Base-by-base conservation (phyloP, 2,797 vertebrate genomes). In the Amniataba percoides region DNA sequence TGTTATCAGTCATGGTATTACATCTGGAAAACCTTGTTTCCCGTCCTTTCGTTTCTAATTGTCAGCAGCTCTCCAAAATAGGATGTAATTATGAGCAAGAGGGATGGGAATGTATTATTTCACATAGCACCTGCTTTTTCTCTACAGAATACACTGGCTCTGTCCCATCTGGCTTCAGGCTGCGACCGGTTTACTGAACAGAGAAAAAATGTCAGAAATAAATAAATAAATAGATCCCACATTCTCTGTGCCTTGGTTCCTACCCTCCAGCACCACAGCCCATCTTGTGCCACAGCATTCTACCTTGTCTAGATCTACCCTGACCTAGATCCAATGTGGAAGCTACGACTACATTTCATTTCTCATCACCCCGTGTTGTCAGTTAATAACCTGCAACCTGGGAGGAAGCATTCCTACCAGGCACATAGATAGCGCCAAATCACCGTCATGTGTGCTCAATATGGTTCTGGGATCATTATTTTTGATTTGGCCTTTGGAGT, bases 311-410 rank as follows among this genome's bases (percentile, higher is more conserved):
- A 66, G 53, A 58, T 82, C 74, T 64, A 55, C 31, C 71, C 79
- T 89, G 88, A 88, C 84, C 89, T 72, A 89, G 45, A 89, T 92
- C 86, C 70, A 16, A 13, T 53, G 53, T 78, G 73, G 70, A 65
- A 71, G 66, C 40, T 31, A 15, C 4, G 18, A 58, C 49, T 71
- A 45, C 57, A 88, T 85, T 88, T 81, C 69, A 78, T 88, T 87
- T 77, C 77, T 83, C 83, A 82, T 87, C 82, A 77, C 62, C 46
- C 23, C 53, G 72, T 72, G 82, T 85, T 82, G 83, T 88, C 86
- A 85, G 73, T 87, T 88, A 87, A 87, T 88, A 89, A 87, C 81
- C 66, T 86, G 81, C 83, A 85, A 85, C 81, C 81, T 80, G 78
- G 76, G 71, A 76, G 80, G 80, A 78, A 77, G 73, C 74, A 68